Conservation (phyloP, 2,113 vertebrate genomes). For the Protobothrops flavoviridis region DNA sequence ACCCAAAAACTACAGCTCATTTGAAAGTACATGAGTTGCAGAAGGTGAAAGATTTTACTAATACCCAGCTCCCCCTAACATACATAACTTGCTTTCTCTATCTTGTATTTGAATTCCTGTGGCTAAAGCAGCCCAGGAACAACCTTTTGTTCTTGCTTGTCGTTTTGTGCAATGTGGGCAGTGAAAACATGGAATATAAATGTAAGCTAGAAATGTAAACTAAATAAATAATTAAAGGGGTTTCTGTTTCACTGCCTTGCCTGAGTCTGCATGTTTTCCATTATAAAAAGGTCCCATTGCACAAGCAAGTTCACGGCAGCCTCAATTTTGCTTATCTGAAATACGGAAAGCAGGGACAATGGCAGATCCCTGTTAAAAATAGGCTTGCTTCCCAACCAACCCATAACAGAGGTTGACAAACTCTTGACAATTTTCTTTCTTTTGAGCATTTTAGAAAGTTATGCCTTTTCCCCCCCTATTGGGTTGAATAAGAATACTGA, state of each 20-base stretch:
- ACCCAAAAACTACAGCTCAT: neutral
- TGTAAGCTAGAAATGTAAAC: neutral
- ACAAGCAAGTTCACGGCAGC: neutral
- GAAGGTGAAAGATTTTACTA: neutral
- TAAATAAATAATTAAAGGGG: neutral
- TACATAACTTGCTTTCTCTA: neutral
- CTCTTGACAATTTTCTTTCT: neutral
- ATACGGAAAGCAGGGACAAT: neutral
- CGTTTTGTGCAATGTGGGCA: neutral
- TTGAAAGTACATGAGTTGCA: neutral
- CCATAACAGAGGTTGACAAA: neutral
- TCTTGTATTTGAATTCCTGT: neutral
- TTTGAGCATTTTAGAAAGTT: neutral
- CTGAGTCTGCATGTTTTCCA: neutral
- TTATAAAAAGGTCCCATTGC: neutral
- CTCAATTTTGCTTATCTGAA: neutral
- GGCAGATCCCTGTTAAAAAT: neutral
- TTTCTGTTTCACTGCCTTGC: neutral
- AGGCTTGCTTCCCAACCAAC: neutral
- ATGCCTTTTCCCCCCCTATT: accelerated
- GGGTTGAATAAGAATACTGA: neutral
- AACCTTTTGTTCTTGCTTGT: neutral
- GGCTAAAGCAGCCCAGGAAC: neutral
- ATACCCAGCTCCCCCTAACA: neutral
- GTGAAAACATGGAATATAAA: neutral